Conservation (phyloP, 2,113 vertebrate species). For the Lycaon pictus region DNA sequence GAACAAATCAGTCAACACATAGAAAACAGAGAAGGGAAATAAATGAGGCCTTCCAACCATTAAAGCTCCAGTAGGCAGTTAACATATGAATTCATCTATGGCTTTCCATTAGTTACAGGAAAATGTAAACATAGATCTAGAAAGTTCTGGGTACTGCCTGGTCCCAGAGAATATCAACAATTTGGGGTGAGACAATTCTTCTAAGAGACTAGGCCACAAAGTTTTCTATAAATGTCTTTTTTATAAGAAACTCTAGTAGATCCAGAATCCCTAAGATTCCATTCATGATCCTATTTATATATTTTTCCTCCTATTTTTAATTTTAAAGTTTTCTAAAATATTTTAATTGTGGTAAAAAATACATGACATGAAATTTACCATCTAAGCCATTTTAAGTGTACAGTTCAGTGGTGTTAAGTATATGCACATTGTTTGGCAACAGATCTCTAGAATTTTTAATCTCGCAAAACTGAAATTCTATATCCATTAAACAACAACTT, state of each 20-base stretch:
- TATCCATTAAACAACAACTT: not conserved
- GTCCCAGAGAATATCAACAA: not conserved
- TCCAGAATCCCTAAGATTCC: not conserved
- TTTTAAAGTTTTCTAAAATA: not conserved
- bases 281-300: not conserved
- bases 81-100: slow-evolving; percentile 2
- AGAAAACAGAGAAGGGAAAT: not conserved
- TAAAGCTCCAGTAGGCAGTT: not conserved
- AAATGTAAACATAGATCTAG: not conserved
- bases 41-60: not conserved
- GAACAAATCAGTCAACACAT: not conserved
- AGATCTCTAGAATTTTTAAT: not conserved
- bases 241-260: not conserved
- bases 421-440: not conserved
- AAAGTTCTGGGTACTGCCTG: not conserved
- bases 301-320: not conserved
- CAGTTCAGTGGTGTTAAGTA: not conserved
- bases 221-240: not conserved
- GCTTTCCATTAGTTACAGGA: not conserved
- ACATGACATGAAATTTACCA: not conserved
- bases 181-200: not conserved
- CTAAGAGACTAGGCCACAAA: not conserved
- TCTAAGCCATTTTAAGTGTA: not conserved
- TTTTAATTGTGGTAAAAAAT: not conserved
- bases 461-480: not conserved